These are phyloP conservation scores for Himantopus leucocephalus DNA, from an alignment of 2,113 vertebrate genomes.

Conservation along the genomic window DNA sequence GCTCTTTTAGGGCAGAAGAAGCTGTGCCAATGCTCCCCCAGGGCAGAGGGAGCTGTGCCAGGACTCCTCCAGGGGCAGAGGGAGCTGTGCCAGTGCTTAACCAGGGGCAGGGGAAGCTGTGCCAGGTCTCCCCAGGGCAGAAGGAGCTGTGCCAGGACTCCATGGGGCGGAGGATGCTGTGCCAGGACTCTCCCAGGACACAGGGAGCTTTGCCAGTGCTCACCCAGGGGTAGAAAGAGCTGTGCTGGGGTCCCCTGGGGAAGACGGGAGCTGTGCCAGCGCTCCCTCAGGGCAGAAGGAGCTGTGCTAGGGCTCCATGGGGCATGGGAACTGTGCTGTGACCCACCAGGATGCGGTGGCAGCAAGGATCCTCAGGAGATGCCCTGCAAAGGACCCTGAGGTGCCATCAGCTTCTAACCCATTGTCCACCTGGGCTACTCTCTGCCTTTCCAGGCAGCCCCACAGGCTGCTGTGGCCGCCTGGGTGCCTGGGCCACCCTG, in stretches of 20 bases:
- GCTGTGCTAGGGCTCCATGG: background rate
- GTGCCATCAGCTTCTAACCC: background rate
- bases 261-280: background rate
- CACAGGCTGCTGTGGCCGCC: fast-evolving
- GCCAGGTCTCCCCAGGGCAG: background rate
- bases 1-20: background rate
- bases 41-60: background rate
- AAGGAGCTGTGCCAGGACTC: background rate
- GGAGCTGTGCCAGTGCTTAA: background rate
- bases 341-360: fast-evolving
- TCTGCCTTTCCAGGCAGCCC: background rate
- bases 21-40: background rate
- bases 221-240: background rate
- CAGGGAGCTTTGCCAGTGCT: background rate
- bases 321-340: background rate
- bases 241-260: background rate
- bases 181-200: background rate
- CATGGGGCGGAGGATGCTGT: background rate
- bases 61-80: background rate
- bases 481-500: background rate
- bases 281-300: background rate
- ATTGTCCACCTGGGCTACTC: background rate
- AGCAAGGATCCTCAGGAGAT: background rate
- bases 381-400: background rate
- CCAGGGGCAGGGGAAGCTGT: background rate